A percentile compares a stretch with the other conserved stretches of the same genome.
These are phyloP conservation scores for Oncorhynchus kisutch DNA, from an alignment of 2,113 vertebrate genomes.

Conservation along the genomic window DNA sequence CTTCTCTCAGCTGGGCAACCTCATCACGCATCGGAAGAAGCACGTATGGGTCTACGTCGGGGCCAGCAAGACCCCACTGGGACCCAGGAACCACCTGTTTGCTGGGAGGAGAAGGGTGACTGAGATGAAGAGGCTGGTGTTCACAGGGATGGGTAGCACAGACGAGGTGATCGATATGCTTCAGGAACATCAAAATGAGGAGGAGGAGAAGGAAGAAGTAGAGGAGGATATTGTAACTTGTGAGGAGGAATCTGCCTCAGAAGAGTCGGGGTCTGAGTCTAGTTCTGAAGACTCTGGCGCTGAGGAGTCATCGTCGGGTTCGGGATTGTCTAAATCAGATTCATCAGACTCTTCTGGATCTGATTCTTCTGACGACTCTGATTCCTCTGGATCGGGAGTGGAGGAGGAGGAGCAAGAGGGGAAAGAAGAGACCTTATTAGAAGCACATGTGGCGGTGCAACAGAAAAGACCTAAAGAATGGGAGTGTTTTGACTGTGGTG, in stretches of 20 bases:
- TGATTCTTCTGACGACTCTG: neutral
- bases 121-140: neutral
- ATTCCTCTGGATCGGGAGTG: neutral
- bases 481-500: conserved; percentile 67
- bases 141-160: neutral
- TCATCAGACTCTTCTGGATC: neutral
- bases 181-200: neutral
- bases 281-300: neutral
- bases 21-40: conserved; percentile 38
- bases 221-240: neutral
- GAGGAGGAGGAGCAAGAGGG: conserved; percentile 4
- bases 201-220: neutral
- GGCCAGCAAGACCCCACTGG: neutral
- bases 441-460: neutral
- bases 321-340: conserved; percentile 6
- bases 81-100: neutral
- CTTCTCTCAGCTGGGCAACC: conserved; percentile 32
- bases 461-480: conserved; percentile 44
- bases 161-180: neutral
- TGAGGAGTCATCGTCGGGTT: neutral
- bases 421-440: neutral
- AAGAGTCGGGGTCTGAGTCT: accelerated
- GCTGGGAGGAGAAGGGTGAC: neutral
- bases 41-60: neutral
- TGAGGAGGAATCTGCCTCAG: neutral